Base-by-base conservation (phyloP, 2,888 invertebrate species). In the Meiosimyza platycephala region DNA sequence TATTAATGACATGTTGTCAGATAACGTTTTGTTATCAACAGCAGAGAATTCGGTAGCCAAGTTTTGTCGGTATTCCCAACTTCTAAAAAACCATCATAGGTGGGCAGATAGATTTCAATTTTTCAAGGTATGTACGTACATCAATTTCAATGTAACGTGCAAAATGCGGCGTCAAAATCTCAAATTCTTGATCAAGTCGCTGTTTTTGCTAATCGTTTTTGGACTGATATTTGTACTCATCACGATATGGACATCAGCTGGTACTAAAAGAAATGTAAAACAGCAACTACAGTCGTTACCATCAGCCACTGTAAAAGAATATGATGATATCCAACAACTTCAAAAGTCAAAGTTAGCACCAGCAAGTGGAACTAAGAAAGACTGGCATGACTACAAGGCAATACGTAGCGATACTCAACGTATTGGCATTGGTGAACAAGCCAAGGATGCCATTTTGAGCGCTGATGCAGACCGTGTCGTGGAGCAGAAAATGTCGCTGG, bases 381-480 rank as follows among this genome's bases (percentile, higher is more conserved):
- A 96, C 84, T 96, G 95, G 95, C 94, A 95, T 79, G 90, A 95
- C 86, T 92, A 93, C 81, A 86, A 88, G 28, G 89, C 89, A 75
- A 94, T 95, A 77, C 86, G 89, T 50, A 87, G 87, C 22, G 95
- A 95, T 78, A 82, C 84, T 5, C 72, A 79, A n/a, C 89, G 93
- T 72, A 88, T 86, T 75, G 93, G 95, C n/a, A 88, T 90, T 9
- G 95, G 95, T 0, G 95, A 95, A 82, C 92, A 93, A 59, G 95
- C 95, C 1, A 87, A 88, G 75, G 89, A 92, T 0, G 94, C 93
- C 9, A 89, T 89, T 77, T 85, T 95, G 15, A 87, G 89, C 7
- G 88, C 90, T 13, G 91, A 92, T 22, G 90, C 90, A 15, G 85
- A 86, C 0, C 82, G 90, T 22, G 94, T 95, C 80, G 90, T 93